Percentiles rank a stretch among this genome's conserved stretches.
phyloP scores from a whole-genome alignment of 2,797 vertebrate species.

The Pteronotus mesoamericanus region DNA sequence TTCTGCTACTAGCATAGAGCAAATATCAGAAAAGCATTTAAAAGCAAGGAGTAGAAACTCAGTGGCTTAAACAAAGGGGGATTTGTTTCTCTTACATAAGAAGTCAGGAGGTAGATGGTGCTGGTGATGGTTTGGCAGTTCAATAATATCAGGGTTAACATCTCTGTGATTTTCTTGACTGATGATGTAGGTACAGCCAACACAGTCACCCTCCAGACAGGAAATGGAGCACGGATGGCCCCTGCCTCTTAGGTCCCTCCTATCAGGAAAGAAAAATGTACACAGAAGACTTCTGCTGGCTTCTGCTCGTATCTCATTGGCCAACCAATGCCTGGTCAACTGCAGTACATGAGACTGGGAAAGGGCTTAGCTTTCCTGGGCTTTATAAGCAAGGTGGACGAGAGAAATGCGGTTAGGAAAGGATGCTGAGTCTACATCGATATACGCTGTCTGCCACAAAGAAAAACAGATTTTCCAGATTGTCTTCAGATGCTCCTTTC shows the following conservation, averaged over 20 bases:
- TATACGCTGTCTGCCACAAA: neutral
- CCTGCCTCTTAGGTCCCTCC: neutral
- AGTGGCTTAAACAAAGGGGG: conserved; percentile 15
- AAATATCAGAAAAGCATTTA: conserved; percentile 3
- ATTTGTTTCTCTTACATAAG: neutral
- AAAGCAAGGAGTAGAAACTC: neutral
- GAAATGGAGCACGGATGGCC: neutral
- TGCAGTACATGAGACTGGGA: neutral
- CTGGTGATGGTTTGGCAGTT: neutral
- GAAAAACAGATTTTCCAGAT: neutral
- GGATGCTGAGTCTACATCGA: neutral
- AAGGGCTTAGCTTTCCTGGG: neutral
- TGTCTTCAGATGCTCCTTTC: neutral
- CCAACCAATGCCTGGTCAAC: neutral
- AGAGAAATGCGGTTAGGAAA: neutral
- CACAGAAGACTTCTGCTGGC: neutral
- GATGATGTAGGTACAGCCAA: neutral
- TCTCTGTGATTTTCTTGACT: neutral
- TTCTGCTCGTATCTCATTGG: neutral
- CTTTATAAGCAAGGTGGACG: neutral
- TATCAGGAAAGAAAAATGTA: neutral
- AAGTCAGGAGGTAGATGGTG: neutral
- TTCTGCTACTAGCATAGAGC: neutral
- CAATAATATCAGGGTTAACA: neutral
- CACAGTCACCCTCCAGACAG: neutral